phyloP scores from a whole-genome alignment of 2,888 invertebrate genomes.

The Gastrophysa polygoni region DNA sequence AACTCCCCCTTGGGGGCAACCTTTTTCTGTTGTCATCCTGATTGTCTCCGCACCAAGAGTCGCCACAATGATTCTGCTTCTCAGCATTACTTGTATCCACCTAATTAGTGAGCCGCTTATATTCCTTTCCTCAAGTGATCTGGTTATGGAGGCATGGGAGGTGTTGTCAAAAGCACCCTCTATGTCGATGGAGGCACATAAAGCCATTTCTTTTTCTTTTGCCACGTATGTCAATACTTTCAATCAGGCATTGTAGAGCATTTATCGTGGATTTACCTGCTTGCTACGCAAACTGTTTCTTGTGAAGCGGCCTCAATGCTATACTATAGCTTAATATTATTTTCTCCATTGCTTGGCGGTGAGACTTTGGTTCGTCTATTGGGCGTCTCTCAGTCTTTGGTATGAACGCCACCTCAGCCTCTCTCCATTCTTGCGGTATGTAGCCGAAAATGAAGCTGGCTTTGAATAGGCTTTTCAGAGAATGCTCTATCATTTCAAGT shows the following conservation, averaged over 20 bases:
- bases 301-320: neutral
- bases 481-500: too few species aligned
- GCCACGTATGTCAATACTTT: neutral
- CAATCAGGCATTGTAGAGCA: neutral
- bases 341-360: too few species aligned
- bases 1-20: neutral
- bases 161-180: conserved; percentile 1
- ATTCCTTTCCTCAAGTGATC: conserved; percentile 4
- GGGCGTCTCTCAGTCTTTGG: too few species aligned
- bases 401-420: too few species aligned
- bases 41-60: neutral
- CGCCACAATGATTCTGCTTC: neutral
- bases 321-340: too few species aligned
- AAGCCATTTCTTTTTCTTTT: neutral
- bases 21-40: neutral
- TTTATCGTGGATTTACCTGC: neutral
- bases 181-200: neutral
- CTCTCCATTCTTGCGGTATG: too few species aligned
- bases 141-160: neutral
- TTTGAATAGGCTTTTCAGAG: too few species aligned
- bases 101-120: neutral
- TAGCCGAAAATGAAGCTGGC: too few species aligned
- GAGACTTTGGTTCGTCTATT: too few species aligned
- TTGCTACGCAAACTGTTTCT: neutral
- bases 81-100: neutral